Evolutionary conservation across 2,797 vertebrate genomes (phyloP), one percentile per base, ranked within the genome.

Genomic region (Spinus pinus): DNA sequence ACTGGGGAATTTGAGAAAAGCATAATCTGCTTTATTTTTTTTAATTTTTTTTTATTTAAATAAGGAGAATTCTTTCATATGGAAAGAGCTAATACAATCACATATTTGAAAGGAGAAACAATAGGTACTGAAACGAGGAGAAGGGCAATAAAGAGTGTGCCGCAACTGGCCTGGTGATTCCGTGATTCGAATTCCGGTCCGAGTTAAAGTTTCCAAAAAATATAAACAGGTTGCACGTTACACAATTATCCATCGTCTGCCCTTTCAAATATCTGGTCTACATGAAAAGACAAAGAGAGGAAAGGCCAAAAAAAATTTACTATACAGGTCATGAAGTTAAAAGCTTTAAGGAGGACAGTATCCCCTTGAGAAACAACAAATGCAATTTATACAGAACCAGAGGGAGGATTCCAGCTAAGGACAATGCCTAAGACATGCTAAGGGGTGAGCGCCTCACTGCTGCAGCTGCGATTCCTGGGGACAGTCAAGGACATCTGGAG

Each of bases 81-180:
- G 98, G 97, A 98, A 98, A 98, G 98, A 98, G 98, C 98, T 98
- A 98, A 98, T 98, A 99, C 98, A 98, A 98, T 98, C 98, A 99
- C 98, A 98, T 98, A 99, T 98, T 98, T 99, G 98, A 99, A 98
- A 99, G 98, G 98, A 98, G 98, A 98, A 98, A 99, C 98, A 98
- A 98, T 98, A 98, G 97, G 98, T 98, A 98, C 97, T 94, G 98
- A 98, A 98, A 94, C 50, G 89, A 97, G 96, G 95, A 92, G 88
- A 90, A 93, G 97, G 94, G 94, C 79, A 75, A 96, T 96, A 98
- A 97, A 96, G 96, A 95, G 96, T 81, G 95, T 91, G 94, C 96
- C 92, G 69, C 96, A 94, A 93, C 88, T 90, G 94, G 97, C 97
- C 97, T 88, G 97, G 95, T 72, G 94, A 96, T 84, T 58, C 96